Evolutionary conservation across 2,797 vertebrate genomes (phyloP).

Genomic region (Trachops cirrhosus): DNA sequence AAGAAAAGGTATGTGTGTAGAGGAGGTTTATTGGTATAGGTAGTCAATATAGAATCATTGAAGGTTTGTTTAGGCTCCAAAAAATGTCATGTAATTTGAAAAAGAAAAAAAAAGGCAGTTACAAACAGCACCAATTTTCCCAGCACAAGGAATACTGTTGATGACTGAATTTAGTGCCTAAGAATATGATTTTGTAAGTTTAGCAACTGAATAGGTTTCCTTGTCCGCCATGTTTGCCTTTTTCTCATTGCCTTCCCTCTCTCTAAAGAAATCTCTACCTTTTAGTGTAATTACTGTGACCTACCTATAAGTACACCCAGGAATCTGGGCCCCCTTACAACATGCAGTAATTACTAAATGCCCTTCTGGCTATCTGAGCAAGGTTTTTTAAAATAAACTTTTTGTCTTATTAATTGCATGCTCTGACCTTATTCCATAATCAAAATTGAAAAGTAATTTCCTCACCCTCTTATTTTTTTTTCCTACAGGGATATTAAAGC

Average conservation of each 20-base stretch:
- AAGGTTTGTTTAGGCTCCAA: slow-evolving; percentile 30
- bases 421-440: slow-evolving; percentile 65
- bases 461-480: slow-evolving; percentile 45
- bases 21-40: slow-evolving; percentile 55
- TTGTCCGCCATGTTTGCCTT: slow-evolving; percentile 31
- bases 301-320: slow-evolving; percentile 32
- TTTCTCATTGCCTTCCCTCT: slow-evolving; percentile 2
- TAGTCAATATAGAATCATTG: slow-evolving; percentile 3
- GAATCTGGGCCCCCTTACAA: slow-evolving; percentile 48
- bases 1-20: slow-evolving; percentile 75
- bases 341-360: slow-evolving; percentile 50
- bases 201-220: neutral
- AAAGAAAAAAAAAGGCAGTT: slow-evolving; percentile 14
- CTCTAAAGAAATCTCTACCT: slow-evolving; percentile 42
- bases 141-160: neutral
- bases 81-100: slow-evolving; percentile 31
- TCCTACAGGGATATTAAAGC: slow-evolving; percentile 97
- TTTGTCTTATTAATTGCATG: slow-evolving; percentile 70
- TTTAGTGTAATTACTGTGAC: slow-evolving; percentile 62
- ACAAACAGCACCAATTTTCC: neutral
- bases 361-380: slow-evolving; percentile 54
- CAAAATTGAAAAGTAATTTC: slow-evolving; percentile 55
- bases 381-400: slow-evolving; percentile 57
- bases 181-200: slow-evolving; percentile 29
- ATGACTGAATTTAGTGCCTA: neutral